Evolutionary conservation across 2,888 invertebrate species (phyloP).

Genomic region (Lypha dubia): DNA sequence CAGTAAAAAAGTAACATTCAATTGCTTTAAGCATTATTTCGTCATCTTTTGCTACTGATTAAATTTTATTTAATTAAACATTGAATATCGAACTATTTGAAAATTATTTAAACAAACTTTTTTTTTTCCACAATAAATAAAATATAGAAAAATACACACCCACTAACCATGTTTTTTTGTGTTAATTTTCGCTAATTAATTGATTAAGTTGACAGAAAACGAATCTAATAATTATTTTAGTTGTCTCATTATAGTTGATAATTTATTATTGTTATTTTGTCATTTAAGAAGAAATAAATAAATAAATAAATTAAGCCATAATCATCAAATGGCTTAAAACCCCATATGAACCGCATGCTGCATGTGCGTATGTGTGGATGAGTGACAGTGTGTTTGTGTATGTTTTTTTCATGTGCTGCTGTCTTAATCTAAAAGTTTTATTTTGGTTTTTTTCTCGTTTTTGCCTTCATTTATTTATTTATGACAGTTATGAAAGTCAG

Average conservation of each 20-base stretch:
- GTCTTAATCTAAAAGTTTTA: neutral
- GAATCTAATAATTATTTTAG: conserved; percentile 28
- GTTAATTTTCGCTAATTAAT: conserved; percentile 7
- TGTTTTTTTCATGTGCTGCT: neutral
- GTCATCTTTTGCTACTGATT: neutral
- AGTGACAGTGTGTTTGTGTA: neutral
- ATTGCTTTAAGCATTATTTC: neutral
- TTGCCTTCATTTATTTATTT: conserved; percentile 15
- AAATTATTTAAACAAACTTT: neutral
- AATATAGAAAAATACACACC: neutral
- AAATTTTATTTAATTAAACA: neutral
- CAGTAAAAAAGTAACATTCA: too few species aligned
- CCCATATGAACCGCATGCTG: neutral
- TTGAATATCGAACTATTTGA: neutral
- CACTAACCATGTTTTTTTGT: neutral
- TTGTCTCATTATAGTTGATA: conserved; percentile 6
- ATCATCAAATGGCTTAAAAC: conserved; percentile 21
- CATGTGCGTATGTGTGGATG: neutral
- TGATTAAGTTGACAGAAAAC: conserved; percentile 41
- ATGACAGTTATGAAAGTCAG: conserved; percentile 46
- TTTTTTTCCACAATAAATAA: neutral
- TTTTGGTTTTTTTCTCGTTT: neutral
- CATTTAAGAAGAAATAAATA: conserved; percentile 9
- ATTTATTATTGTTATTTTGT: conserved; percentile 43
- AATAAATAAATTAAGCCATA: conserved; percentile 1